These are phyloP conservation scores for Aplocera efformata DNA, from an alignment of 2,888 invertebrate genomes.

Conservation along the genomic window DNA sequence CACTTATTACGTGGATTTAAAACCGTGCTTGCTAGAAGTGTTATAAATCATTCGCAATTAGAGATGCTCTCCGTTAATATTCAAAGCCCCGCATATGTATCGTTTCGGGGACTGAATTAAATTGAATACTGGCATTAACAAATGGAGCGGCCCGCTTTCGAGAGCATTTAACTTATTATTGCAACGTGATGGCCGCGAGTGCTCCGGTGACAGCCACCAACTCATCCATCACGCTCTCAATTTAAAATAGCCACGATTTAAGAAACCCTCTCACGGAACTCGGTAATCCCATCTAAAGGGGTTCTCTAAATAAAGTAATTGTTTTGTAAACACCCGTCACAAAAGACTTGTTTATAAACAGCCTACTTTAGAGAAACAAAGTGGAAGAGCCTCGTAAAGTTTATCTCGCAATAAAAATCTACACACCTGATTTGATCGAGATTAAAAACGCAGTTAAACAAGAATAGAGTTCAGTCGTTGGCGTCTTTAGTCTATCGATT, in stretches of 20 bases:
- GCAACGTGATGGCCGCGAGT: slow-evolving; percentile 63
- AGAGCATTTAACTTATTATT: slow-evolving; percentile 76
- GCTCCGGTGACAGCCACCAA: slow-evolving; percentile 68
- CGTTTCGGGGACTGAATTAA: slow-evolving; percentile 74
- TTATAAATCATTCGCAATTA: slow-evolving; percentile 49
- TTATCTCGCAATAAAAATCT: slow-evolving; percentile 71
- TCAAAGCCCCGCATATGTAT: slow-evolving; percentile 62
- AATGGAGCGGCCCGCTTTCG: slow-evolving; percentile 72
- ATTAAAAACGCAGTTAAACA: slow-evolving; percentile 68
- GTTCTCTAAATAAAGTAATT: slow-evolving; percentile 61
- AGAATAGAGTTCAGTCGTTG: slow-evolving; percentile 67
- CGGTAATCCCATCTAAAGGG: slow-evolving; percentile 62
- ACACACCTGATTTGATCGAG: slow-evolving; percentile 73
- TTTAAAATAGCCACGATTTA: slow-evolving; percentile 76
- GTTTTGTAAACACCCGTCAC: slow-evolving; percentile 58
- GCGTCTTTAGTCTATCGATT: slow-evolving; percentile 75
- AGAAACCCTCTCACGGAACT: slow-evolving; percentile 58
- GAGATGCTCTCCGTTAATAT: slow-evolving; percentile 61
- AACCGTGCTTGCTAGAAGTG: slow-evolving; percentile 23
- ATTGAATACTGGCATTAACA: slow-evolving; percentile 79
- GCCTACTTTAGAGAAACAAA: slow-evolving; percentile 60
- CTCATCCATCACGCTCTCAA: slow-evolving; percentile 77
- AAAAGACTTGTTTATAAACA: slow-evolving; percentile 52
- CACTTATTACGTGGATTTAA: slow-evolving; percentile 11
- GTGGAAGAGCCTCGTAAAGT: slow-evolving; percentile 73